These are phyloP conservation scores for Muscicapa comitata DNA, from an alignment of 2,797 vertebrate species.

Conservation along the genomic window DNA sequence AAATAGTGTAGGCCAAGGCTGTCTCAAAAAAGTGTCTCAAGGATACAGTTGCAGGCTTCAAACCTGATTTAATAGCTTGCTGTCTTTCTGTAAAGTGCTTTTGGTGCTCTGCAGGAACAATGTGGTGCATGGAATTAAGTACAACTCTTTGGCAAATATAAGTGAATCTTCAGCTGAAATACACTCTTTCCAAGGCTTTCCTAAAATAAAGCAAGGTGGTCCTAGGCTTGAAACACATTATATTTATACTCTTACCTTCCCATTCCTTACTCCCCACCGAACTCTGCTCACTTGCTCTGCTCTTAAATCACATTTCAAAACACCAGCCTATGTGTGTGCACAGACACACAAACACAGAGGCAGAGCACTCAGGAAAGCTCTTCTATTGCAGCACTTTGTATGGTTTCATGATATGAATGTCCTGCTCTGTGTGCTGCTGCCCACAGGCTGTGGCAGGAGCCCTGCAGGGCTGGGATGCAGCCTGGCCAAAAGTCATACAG, in stretches of 20 bases:
- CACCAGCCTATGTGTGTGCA: neutral
- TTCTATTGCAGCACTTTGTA: rapidly evolving
- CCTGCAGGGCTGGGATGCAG: neutral
- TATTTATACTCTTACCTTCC: neutral
- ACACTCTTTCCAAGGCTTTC: neutral
- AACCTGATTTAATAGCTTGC: neutral
- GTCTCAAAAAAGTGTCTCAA: constrained; percentile 1
- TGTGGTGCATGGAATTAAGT: neutral
- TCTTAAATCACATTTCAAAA: neutral
- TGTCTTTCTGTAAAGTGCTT: neutral
- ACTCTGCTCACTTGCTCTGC: neutral
- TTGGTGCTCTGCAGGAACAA: constrained; percentile 12
- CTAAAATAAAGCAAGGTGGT: neutral
- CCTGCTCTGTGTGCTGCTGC: neutral
- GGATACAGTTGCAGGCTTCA: constrained; percentile 10
- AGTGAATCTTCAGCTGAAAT: constrained; percentile 1
- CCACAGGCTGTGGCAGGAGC: neutral
- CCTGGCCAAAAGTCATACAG: neutral
- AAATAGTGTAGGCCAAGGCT: constrained; percentile 33
- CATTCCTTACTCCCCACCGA: rapidly evolving
- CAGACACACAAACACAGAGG: neutral
- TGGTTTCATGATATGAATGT: neutral
- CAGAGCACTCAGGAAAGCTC: neutral
- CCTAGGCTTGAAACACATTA: neutral
- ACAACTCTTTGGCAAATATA: neutral